A percentile compares a stretch with the other conserved stretches of the same genome.
Evolutionary conservation across 2,113 vertebrate genomes (phyloP).

Genomic region (Cryptoleucopteryx plumbea): DNA sequence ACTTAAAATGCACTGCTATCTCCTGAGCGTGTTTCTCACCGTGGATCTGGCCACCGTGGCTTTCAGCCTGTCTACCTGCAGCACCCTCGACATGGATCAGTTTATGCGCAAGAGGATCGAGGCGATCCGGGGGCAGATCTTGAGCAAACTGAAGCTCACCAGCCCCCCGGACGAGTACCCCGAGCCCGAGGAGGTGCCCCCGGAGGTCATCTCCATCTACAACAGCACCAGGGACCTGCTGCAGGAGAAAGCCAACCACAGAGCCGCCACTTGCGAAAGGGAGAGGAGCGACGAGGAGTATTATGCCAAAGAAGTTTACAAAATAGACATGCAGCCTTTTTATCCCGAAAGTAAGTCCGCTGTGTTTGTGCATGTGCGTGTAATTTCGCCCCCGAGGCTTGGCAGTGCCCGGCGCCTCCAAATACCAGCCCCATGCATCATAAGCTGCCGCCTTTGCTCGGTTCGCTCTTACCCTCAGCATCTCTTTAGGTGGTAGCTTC

Average conservation of each 20-base stretch:
- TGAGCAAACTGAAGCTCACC: slow-evolving; percentile 97
- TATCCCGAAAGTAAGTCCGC: slow-evolving; percentile 87
- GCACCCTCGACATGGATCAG: slow-evolving; percentile 93
- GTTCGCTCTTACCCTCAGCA: neutral
- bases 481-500: neutral
- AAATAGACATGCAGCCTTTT: slow-evolving; percentile 88
- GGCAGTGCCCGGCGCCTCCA: neutral
- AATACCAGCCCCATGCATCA: neutral
- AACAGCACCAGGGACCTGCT: slow-evolving; percentile 98
- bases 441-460: neutral
- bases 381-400: neutral
- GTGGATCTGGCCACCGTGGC: slow-evolving; percentile 86
- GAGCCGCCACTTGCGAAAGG: slow-evolving; percentile 89
- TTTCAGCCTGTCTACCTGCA: slow-evolving; percentile 93
- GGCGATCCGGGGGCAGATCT: slow-evolving; percentile 96
- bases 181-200: slow-evolving; percentile 81
- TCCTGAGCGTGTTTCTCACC: slow-evolving; percentile 84
- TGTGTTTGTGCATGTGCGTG: neutral
- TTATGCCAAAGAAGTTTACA: slow-evolving; percentile 97
- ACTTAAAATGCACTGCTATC: slow-evolving; percentile 88
- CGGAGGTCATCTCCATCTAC: slow-evolving; percentile 95
- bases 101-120: slow-evolving; percentile 98
- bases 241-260: slow-evolving; percentile 92
- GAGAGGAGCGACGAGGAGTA: slow-evolving; percentile 98
- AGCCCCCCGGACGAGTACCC: slow-evolving; percentile 84